These are phyloP conservation scores for Cryptotermes secundus DNA, from an alignment of 1,140 invertebrate species.

Conservation along the genomic window DNA sequence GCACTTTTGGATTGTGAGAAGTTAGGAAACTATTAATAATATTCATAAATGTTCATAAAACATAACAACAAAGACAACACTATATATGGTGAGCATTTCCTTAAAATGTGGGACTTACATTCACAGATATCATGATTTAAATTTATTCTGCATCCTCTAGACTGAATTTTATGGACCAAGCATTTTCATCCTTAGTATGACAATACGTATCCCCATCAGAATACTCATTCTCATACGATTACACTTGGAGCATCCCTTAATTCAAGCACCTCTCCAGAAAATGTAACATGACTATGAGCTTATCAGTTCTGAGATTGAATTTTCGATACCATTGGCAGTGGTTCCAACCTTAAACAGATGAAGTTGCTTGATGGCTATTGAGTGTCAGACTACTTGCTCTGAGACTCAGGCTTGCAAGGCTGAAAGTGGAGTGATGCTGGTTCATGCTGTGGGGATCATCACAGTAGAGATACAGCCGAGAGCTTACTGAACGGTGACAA, in stretches of 20 bases:
- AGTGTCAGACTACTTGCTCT: slow-evolving; percentile 33
- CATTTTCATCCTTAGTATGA: not conserved
- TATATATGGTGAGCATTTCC: not conserved
- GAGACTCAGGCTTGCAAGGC: slow-evolving; percentile 40
- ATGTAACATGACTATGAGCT: not conserved
- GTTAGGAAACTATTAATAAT: not conserved
- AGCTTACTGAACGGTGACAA: slow-evolving; percentile 63
- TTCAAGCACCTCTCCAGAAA: too few species aligned
- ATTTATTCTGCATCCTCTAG: not conserved
- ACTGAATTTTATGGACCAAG: not conserved
- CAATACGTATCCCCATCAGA: too few species aligned
- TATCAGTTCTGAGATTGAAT: not conserved
- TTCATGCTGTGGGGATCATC: slow-evolving; percentile 40
- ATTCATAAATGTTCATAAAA: slow-evolving; percentile 1
- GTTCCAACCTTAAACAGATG: slow-evolving; percentile 36
- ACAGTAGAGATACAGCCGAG: slow-evolving; percentile 52
- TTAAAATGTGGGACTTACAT: slow-evolving; percentile 2
- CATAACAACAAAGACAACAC: not conserved
- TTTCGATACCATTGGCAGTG: not conserved
- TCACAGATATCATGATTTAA: slow-evolving; percentile 8
- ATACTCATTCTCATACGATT: too few species aligned
- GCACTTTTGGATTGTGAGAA: not conserved
- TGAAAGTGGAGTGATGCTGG: slow-evolving; percentile 40
- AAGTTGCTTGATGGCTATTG: slow-evolving; percentile 36
- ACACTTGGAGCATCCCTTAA: too few species aligned